Evolutionary conservation across 2,797 vertebrate genomes (phyloP).

Genomic region (Oryzias sinensis): DNA sequence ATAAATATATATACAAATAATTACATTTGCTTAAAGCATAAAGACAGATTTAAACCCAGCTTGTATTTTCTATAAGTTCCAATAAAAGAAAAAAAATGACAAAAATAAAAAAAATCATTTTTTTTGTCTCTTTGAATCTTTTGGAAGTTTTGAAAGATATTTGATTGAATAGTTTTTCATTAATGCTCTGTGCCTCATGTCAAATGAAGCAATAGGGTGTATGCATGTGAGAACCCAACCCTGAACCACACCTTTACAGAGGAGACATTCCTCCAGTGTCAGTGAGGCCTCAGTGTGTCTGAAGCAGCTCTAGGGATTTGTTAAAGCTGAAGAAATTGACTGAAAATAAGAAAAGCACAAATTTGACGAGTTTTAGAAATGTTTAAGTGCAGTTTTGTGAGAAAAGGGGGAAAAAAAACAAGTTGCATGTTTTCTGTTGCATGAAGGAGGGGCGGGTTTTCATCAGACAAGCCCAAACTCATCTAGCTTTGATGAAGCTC

Average conservation of each 20-base stretch:
- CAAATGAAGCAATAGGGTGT: conserved; percentile 1
- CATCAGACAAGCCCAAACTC: conserved; percentile 69
- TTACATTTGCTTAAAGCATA: too few species aligned
- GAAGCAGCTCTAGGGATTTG: too few species aligned
- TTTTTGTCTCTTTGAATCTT: too few species aligned
- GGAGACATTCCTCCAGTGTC: conserved; percentile 42
- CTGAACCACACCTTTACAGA: conserved; percentile 58
- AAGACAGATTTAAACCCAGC: too few species aligned
- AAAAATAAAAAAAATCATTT: too few species aligned
- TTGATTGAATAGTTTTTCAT: too few species aligned
- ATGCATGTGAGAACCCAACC: conserved; percentile 49
- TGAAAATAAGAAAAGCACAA: background rate
- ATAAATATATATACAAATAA: too few species aligned
- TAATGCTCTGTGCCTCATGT: background rate
- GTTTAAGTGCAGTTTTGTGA: conserved; percentile 1
- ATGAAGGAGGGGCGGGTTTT: conserved; percentile 72
- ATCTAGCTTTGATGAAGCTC: conserved; percentile 42
- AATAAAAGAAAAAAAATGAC: too few species aligned
- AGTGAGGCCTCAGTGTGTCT: too few species aligned
- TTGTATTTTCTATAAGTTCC: too few species aligned
- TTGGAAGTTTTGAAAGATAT: too few species aligned
- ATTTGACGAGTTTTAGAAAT: background rate
- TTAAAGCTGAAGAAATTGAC: too few species aligned
- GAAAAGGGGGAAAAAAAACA: background rate
- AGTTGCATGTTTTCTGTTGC: conserved; percentile 66